These are phyloP conservation scores for Acanthurus lineatus DNA, from an alignment of 2,797 vertebrate genomes.

Conservation along the genomic window DNA sequence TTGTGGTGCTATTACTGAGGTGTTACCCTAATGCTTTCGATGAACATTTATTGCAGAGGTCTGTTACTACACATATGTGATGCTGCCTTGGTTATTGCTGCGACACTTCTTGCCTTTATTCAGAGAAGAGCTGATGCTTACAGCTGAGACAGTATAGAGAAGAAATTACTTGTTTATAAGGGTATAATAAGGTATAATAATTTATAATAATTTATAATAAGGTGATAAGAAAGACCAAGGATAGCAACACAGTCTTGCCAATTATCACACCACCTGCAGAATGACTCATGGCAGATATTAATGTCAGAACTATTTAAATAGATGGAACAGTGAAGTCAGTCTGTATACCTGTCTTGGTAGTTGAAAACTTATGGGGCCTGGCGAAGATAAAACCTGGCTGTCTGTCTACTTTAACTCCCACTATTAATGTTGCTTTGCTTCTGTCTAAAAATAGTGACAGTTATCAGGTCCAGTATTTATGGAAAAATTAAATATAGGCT, in stretches of 20 bases:
- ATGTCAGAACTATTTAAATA: background rate
- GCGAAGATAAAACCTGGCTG: background rate
- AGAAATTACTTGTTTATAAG: no score
- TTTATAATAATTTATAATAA: no score
- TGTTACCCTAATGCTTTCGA: background rate
- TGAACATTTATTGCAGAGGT: background rate
- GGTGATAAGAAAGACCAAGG: background rate
- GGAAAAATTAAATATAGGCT: background rate
- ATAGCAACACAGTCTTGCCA: background rate
- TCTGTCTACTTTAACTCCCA: background rate
- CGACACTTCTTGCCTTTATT: no score
- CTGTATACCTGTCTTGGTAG: background rate
- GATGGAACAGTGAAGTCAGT: background rate
- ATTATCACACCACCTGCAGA: background rate
- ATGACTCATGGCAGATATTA: background rate
- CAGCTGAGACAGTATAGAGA: background rate
- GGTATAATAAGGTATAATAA: no score
- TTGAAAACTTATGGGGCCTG: background rate
- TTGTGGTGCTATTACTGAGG: background rate
- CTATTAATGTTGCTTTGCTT: background rate
- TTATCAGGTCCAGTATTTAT: background rate
- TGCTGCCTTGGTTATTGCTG: background rate
- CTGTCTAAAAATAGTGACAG: background rate
- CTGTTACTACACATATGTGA: background rate
- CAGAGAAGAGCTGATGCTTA: background rate